phyloP scores from a whole-genome alignment of 2,797 vertebrate genomes.

The Eupleurogrammus muticus region DNA sequence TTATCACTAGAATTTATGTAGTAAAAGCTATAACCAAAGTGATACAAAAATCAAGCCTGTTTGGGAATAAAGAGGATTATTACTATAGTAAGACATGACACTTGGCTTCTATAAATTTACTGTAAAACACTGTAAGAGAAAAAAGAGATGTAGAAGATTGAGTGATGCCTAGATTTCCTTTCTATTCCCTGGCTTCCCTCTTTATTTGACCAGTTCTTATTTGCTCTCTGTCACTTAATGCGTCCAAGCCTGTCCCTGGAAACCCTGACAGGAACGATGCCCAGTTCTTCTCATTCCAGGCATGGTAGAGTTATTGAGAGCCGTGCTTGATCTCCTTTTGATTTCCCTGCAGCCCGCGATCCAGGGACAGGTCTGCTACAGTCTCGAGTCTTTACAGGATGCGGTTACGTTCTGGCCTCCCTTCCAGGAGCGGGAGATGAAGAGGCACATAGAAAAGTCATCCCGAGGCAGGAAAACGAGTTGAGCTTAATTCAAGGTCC shows the following conservation, averaged over 20 bases:
- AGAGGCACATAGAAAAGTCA: not conserved
- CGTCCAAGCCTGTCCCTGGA: not conserved
- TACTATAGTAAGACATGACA: not conserved
- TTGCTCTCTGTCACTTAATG: conserved; percentile 1
- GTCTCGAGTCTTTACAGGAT: conserved; percentile 24
- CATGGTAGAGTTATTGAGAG: conserved; percentile 59
- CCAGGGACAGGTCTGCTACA: conserved; percentile 3
- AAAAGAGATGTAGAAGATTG: conserved; percentile 2
- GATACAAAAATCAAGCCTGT: not conserved
- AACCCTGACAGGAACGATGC: conserved; percentile 20
- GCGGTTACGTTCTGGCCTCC: conserved; percentile 1
- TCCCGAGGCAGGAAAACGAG: not conserved
- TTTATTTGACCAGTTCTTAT: not conserved
- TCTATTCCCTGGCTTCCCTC: not conserved
- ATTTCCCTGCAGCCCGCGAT: conserved; percentile 33
- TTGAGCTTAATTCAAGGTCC: not conserved
- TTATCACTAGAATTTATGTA: not conserved
- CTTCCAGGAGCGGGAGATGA: not conserved
- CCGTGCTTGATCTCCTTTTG: conserved; percentile 28
- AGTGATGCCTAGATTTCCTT: not conserved
- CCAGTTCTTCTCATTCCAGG: conserved; percentile 64
- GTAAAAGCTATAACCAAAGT: not conserved
- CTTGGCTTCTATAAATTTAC: not conserved
- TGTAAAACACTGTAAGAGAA: not conserved
- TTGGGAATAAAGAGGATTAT: not conserved